Percentiles rank a stretch among this genome's conserved stretches.
phyloP scores from a whole-genome alignment of 2,113 vertebrate genomes.

The Toxotes jaculatrix region DNA sequence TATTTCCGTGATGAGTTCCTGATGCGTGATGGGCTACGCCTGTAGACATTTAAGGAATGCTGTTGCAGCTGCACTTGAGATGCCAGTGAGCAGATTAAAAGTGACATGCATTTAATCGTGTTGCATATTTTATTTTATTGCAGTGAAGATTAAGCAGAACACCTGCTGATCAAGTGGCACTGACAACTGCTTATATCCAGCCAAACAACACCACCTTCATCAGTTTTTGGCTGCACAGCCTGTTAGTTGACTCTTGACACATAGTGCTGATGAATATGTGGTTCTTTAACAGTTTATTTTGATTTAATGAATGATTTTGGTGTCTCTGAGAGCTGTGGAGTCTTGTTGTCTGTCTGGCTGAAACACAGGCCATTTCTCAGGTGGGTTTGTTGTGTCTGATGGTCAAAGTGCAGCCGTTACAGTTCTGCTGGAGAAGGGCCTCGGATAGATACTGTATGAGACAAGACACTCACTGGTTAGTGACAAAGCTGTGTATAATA shows the following conservation, averaged over 20 bases:
- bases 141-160: too few relatives aligned
- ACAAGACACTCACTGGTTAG: constrained; percentile 5
- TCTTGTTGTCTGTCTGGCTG: background rate
- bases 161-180: too few relatives aligned
- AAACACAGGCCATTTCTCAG: background rate
- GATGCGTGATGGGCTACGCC: background rate
- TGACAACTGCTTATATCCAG: background rate
- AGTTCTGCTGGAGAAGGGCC: constrained; percentile 10
- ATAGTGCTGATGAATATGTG: background rate
- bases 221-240: background rate
- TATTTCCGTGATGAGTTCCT: too few relatives aligned
- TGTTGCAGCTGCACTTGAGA: background rate
- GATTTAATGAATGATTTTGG: background rate
- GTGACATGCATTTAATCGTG: background rate
- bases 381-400: constrained; percentile 18
- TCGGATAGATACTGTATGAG: constrained; percentile 41
- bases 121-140: too few relatives aligned
- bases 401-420: constrained; percentile 30
- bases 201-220: background rate
- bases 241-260: background rate
- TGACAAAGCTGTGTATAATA: background rate
- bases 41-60: background rate
- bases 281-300: background rate
- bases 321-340: background rate
- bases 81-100: background rate